A percentile compares a stretch with the other conserved stretches of the same genome.
phyloP scores from a whole-genome alignment of 2,888 invertebrate species.

The Phaonia tiefii region DNA sequence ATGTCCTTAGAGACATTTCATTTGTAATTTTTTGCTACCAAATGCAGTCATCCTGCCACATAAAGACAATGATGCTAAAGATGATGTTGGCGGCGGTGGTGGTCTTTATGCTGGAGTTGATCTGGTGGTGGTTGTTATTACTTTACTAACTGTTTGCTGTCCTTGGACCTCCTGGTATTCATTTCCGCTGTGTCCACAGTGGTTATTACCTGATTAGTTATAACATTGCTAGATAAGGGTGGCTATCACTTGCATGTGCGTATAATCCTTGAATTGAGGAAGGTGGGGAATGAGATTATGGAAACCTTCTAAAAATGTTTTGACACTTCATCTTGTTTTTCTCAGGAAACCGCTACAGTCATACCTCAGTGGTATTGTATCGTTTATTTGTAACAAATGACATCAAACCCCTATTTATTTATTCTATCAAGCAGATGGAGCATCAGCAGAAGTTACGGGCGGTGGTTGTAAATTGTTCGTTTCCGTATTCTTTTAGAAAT shows the following conservation, averaged over 20 bases:
- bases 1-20: slow-evolving; percentile 17
- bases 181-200: no score
- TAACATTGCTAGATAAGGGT: background rate
- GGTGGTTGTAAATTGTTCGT: background rate
- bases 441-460: no score
- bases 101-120: no score
- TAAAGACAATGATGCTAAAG: no score
- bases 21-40: slow-evolving; percentile 4
- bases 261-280: background rate
- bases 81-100: no score
- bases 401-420: background rate
- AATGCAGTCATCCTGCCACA: no score
- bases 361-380: no score
- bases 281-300: slow-evolving; percentile 3
- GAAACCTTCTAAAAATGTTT: background rate
- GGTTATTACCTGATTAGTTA: background rate
- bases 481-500: background rate
- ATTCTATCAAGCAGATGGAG: background rate
- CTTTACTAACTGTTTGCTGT: no score
- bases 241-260: background rate
- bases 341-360: no score
- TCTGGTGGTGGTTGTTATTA: no score
- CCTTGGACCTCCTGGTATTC: no score
- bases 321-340: slow-evolving; percentile 10
- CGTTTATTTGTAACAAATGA: background rate